Base-by-base conservation (phyloP, 2,888 invertebrate species). In the Hirtodrosophila trivittata region DNA sequence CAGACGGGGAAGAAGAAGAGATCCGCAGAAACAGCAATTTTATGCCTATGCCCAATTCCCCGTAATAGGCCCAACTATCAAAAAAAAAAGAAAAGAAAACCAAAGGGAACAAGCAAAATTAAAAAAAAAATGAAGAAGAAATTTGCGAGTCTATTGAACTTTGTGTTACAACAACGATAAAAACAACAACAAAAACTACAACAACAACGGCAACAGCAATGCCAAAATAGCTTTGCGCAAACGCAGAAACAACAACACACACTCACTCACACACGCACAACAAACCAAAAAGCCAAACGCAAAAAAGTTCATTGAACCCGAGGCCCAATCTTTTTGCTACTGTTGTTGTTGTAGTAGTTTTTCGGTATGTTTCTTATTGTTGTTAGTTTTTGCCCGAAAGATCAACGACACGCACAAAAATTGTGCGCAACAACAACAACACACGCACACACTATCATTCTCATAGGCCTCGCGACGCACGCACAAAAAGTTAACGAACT, bases 61-160 rank as follows among this genome's bases (percentile, higher is more conserved):
- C 12, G 54, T 41, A 28, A 25, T 60, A 62, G 58, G 60, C 64
- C 28, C 49, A 52, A 33, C 59, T 16, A 58, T 42, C 35, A 28
- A 47, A 37, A 30, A 18, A 16, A 16, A 39, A n/a, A n/a, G n/a
- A 54, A 28, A 26, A 33, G 18, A 45, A 28, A 25, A 49, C 4
- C 32, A 41, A 21, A 21, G n/a, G 18, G 3, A 21, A 21, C 26
- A 41, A 46, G 9, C 35, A 25, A 21, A 4, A 35, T 10, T 28
- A 28, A 28, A 41, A 46, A 12, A 39, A 25, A 21, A 4, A 35
- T 10, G 35, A 28, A 28, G 54, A 32, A 52, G 46, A 72, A 69
- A 69, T 81, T 83, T 57, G 77, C 78, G 72, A 86, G 86, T 87
- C 75, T 87, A 86, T 86, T 86, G 87, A 86, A 87, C 86, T 84